These are phyloP conservation scores for Onychomys arenicola DNA, from an alignment of 2,797 vertebrate genomes.

Conservation along the genomic window DNA sequence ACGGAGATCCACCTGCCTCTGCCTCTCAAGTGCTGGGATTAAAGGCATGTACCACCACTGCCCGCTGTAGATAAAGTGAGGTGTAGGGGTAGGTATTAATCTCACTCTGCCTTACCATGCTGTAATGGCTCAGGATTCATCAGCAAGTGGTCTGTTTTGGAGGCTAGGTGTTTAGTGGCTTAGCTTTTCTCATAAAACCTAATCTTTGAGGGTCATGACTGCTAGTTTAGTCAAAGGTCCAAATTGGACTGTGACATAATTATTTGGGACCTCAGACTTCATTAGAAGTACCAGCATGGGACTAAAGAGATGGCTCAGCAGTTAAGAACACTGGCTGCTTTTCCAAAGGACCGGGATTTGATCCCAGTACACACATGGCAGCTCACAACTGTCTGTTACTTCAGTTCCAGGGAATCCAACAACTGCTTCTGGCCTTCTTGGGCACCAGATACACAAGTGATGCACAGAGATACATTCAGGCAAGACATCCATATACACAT, in stretches of 20 bases:
- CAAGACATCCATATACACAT: background rate
- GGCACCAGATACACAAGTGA: background rate
- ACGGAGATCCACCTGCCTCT: too few species aligned
- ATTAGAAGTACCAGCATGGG: background rate
- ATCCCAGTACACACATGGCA: background rate
- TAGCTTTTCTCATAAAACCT: constrained; percentile 27
- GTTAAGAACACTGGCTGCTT: background rate
- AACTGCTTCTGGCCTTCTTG: background rate
- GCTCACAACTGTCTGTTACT: background rate
- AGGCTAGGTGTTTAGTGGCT: background rate
- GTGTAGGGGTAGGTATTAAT: background rate
- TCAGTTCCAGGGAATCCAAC: background rate
- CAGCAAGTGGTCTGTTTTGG: constrained; percentile 29
- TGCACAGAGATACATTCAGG: background rate
- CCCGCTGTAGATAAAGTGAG: background rate
- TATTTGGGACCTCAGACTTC: background rate
- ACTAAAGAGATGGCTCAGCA: background rate
- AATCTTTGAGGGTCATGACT: background rate
- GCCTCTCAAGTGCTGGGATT: too few species aligned
- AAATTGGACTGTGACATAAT: background rate
- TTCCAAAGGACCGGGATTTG: background rate
- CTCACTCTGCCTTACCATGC: constrained; percentile 13
- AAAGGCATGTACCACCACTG: too few species aligned
- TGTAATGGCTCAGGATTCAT: constrained; percentile 31
- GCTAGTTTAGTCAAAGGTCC: background rate